Evolutionary conservation across 2,888 invertebrate genomes (phyloP), one percentile per base, ranked within the genome.

Genomic region (Caenorhabditis becei): DNA sequence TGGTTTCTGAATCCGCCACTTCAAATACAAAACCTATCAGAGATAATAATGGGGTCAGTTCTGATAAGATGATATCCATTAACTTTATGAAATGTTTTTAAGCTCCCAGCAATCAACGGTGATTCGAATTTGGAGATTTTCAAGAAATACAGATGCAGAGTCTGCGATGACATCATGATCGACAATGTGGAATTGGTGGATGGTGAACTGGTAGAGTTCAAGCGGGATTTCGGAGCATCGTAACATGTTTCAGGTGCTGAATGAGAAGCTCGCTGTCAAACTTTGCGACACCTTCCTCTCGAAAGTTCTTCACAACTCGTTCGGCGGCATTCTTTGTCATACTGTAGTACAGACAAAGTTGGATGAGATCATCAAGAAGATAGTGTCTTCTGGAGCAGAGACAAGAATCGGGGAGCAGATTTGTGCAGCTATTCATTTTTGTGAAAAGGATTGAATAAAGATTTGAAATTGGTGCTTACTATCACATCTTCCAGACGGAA

Each of bases 121-220:
- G 58, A 78, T 18, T 51, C 78, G 2, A 78, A 59, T 16, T 16
- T 35, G 8, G 78, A 78, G 20, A 49, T 78, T 0, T 78, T 78
- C 78, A 65, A 78, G 11, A 54, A 66, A 5, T 78, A 71, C 51
- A 28, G 71, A 41, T 78, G 78, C 44, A 44, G 41, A 35, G 51
- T 78, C 11, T 78, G 78, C 20, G 53, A 71, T 16, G 78, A 78
- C 24, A 49, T 78, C 0, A 66, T 78, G 56, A 56, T 59, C 14
- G 78, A 78, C 51, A 78, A 78, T 47, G 35, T 78, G 5, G 65
- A 70, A 18, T 18, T 77, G 14, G 41, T 47, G 1, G 70, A 77
- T 58, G 77, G 77, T 16, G 77, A 77, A 53, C 26, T 78, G 69
- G 78, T 78, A 54, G 18, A 56, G 20, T 20, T 16, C 14, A 24